Evolutionary conservation across 2,113 vertebrate species (phyloP).

Genomic region (Apteryx owenii): DNA sequence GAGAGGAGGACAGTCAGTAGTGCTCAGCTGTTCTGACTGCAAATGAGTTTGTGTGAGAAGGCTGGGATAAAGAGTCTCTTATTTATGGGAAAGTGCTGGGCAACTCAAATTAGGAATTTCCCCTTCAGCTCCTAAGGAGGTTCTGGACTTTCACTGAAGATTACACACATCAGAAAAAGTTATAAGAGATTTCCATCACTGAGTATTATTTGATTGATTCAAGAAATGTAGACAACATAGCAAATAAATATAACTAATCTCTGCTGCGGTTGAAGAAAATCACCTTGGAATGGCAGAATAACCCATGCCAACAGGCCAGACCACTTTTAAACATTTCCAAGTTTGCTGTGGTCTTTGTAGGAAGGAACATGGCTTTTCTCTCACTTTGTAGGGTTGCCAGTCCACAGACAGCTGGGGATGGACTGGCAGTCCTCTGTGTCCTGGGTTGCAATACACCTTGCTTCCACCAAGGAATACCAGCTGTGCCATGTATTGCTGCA

Average conservation of each 20-base stretch:
- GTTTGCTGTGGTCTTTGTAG: background rate
- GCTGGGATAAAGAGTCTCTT: background rate
- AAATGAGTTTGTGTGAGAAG: background rate
- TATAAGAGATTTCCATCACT: background rate
- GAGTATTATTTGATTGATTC: background rate
- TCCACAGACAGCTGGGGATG: too few relatives aligned
- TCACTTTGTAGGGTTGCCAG: background rate
- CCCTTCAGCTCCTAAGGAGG: background rate
- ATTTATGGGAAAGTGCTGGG: background rate
- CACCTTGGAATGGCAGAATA: background rate
- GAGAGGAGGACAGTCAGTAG: background rate
- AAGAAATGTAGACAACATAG: background rate
- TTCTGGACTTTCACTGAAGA: background rate
- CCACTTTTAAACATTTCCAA: background rate
- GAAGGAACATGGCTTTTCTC: background rate
- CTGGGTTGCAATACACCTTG: background rate
- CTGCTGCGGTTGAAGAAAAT: background rate
- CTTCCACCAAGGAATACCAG: background rate
- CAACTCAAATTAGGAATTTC: background rate
- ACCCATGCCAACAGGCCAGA: background rate
- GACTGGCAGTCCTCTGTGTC: background rate
- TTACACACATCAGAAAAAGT: background rate
- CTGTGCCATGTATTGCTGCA: too few relatives aligned
- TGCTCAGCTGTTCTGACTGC: background rate
- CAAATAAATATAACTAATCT: background rate